These are phyloP conservation scores for Atta texana DNA, from an alignment of 1,140 invertebrate genomes.

Conservation along the genomic window DNA sequence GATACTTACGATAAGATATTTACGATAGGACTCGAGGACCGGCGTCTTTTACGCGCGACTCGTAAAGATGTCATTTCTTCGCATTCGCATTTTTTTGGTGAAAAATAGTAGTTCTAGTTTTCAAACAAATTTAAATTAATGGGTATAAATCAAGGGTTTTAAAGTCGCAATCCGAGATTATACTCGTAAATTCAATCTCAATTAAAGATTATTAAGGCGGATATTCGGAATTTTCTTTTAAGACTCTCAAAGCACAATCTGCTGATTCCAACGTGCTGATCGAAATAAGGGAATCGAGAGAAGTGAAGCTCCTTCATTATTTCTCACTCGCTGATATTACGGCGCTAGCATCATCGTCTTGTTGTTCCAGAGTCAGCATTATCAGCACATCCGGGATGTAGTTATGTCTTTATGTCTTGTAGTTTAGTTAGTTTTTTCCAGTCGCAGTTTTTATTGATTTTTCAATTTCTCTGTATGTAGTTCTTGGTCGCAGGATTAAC, in stretches of 20 bases:
- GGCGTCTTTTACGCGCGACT: background rate
- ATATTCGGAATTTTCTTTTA: background rate
- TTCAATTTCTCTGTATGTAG: background rate
- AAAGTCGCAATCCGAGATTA: background rate
- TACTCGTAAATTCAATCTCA: background rate
- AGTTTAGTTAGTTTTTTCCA: background rate
- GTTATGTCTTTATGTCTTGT: too few species aligned
- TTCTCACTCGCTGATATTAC: background rate
- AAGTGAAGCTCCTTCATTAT: background rate
- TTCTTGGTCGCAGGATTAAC: background rate
- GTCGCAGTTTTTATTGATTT: conserved; percentile 20
- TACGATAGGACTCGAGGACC: background rate
- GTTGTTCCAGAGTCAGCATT: conserved; percentile 1
- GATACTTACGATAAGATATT: background rate
- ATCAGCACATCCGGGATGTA: background rate
- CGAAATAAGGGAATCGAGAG: background rate
- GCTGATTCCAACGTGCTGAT: background rate
- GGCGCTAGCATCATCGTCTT: background rate
- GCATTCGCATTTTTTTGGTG: background rate
- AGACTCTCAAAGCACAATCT: background rate
- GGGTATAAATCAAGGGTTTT: background rate
- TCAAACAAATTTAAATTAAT: background rate
- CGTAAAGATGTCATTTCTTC: background rate
- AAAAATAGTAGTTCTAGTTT: background rate
- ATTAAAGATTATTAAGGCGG: background rate